Evolutionary conservation across 2,888 invertebrate species (phyloP).

Genomic region (Emesis furor): DNA sequence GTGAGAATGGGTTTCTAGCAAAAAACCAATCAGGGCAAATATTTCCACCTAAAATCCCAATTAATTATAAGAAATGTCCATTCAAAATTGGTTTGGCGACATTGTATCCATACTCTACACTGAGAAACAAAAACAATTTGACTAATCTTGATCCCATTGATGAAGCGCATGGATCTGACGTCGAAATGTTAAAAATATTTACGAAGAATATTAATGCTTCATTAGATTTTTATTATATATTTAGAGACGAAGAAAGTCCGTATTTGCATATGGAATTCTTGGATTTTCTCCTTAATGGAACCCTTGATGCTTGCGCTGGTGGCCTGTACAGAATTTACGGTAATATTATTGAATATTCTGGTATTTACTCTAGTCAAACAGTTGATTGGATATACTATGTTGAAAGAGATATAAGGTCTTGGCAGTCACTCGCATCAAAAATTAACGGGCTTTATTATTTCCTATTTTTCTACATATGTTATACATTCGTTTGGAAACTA

Average conservation of each 20-base stretch:
- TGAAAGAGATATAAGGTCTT: slow-evolving; percentile 80
- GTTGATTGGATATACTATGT: slow-evolving; percentile 83
- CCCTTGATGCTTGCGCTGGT: slow-evolving; percentile 83
- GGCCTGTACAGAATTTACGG: slow-evolving; percentile 84
- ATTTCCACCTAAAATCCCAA: slow-evolving; percentile 79
- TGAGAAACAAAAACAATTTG: slow-evolving; percentile 76
- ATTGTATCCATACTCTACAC: slow-evolving; percentile 80
- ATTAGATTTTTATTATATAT: slow-evolving; percentile 79
- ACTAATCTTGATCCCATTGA: slow-evolving; percentile 79
- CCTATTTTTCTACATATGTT: slow-evolving; percentile 81
- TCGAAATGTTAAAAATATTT: slow-evolving; percentile 84
- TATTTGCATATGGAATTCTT: slow-evolving; percentile 76
- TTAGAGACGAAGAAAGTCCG: slow-evolving; percentile 78
- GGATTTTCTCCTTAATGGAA: slow-evolving; percentile 81
- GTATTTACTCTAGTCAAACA: slow-evolving; percentile 81
- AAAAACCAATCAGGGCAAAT: slow-evolving; percentile 44
- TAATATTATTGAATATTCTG: slow-evolving; percentile 84
- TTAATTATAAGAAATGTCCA: slow-evolving; percentile 82
- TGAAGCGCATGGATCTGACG: slow-evolving; percentile 80
- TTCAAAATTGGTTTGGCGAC: slow-evolving; percentile 82
- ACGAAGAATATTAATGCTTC: slow-evolving; percentile 81
- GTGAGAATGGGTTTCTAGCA: slow-evolving; percentile 76
- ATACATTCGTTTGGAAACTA: slow-evolving; percentile 80
- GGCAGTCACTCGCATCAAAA: slow-evolving; percentile 81
- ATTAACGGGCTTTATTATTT: slow-evolving; percentile 82